Evolutionary conservation across 2,888 invertebrate species (phyloP).

Genomic region (Balanococcus diminutus): DNA sequence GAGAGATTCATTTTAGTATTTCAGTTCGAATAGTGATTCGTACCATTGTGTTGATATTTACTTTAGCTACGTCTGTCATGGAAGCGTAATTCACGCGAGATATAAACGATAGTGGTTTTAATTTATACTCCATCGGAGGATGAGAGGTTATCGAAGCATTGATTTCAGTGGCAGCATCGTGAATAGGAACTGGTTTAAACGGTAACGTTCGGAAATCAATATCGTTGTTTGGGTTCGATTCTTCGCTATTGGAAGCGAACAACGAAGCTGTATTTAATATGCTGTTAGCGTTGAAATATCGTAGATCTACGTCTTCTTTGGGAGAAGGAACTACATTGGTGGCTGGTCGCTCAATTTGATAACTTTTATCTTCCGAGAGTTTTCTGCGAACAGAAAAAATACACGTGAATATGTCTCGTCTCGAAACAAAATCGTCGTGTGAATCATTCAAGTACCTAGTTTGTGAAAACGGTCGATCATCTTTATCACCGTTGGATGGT

Average conservation of each 20-base stretch:
- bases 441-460: background rate
- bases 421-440: background rate
- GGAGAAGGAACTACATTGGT: background rate
- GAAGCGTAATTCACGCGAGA: slow-evolving; percentile 47
- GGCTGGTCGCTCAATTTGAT: background rate
- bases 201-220: slow-evolving; percentile 77
- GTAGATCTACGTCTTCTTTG: slow-evolving; percentile 47
- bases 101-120: slow-evolving; percentile 56
- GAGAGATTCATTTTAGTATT: background rate
- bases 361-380: slow-evolving; percentile 17
- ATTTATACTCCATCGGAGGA: slow-evolving; percentile 73
- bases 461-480: background rate
- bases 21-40: background rate
- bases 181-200: slow-evolving; percentile 80
- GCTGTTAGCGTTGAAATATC: slow-evolving; percentile 21
- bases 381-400: background rate
- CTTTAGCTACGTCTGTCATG: slow-evolving; percentile 43
- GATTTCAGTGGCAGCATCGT: slow-evolving; percentile 84
- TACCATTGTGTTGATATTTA: background rate
- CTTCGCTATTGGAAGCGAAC: background rate
- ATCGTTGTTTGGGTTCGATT: slow-evolving; percentile 63
- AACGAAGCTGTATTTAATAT: slow-evolving; percentile 3
- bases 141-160: slow-evolving; percentile 82
- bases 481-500: background rate
- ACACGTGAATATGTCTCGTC: background rate